phyloP scores from a whole-genome alignment of 2,888 invertebrate species.

The Ophion slaviceki region DNA sequence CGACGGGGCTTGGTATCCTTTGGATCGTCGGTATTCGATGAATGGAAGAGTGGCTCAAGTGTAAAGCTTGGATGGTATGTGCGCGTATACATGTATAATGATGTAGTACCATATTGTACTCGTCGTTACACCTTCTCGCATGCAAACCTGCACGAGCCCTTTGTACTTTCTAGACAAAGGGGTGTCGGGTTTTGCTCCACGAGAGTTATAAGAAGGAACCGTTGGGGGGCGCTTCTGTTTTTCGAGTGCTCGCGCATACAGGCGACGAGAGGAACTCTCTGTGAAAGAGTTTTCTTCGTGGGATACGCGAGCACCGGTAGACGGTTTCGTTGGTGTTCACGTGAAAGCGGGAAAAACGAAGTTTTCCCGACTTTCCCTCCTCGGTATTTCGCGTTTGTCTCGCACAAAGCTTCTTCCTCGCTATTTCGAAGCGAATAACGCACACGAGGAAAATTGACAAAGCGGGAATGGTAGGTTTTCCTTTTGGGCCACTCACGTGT shows the following conservation, averaged over 20 bases:
- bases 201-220: slow-evolving; percentile 50
- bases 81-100: slow-evolving; percentile 13
- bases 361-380: slow-evolving; percentile 36
- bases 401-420: slow-evolving; percentile 3
- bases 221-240: slow-evolving; percentile 26
- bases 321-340: slow-evolving; percentile 55
- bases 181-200: slow-evolving; percentile 42
- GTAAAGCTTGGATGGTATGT: neutral
- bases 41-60: neutral
- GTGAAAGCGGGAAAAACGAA: slow-evolving; percentile 48
- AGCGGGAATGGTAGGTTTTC: slow-evolving; percentile 27
- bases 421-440: slow-evolving; percentile 28
- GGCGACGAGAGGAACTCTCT: slow-evolving; percentile 9
- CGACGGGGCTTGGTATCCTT: neutral
- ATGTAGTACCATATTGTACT: slow-evolving; percentile 28
- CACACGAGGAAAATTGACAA: slow-evolving; percentile 60
- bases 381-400: slow-evolving; percentile 25
- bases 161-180: slow-evolving; percentile 62
- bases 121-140: slow-evolving; percentile 48
- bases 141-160: slow-evolving; percentile 48
- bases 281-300: slow-evolving; percentile 44
- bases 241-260: slow-evolving; percentile 39
- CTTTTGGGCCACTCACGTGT: slow-evolving; percentile 5
- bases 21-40: neutral
- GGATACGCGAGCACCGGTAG: slow-evolving; percentile 31